phyloP scores from a whole-genome alignment of 2,797 vertebrate genomes.

The Onychomys arenicola region DNA sequence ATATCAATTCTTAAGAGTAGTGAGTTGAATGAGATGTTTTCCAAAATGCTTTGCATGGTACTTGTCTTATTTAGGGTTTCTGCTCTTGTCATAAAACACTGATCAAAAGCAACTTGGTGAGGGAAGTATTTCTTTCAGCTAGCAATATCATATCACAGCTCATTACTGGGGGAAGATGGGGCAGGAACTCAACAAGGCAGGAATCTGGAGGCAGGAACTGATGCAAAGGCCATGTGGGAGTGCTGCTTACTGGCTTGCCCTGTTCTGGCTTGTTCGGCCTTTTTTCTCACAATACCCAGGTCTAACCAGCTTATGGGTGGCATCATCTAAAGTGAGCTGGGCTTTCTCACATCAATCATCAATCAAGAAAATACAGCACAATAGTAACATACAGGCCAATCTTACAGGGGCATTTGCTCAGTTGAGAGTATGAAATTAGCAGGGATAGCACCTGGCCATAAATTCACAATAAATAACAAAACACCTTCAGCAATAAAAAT shows the following conservation, averaged over 20 bases:
- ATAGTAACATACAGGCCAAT: not conserved
- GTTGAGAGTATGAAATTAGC: not conserved
- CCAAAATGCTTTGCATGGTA: not conserved
- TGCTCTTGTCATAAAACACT: not conserved
- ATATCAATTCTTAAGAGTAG: not conserved
- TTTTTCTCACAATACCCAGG: not conserved
- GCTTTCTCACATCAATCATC: not conserved
- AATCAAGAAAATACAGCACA: not conserved
- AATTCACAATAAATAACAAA: conserved; percentile 34
- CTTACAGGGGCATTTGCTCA: not conserved
- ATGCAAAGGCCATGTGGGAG: not conserved
- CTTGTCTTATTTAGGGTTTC: not conserved
- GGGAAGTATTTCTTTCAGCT: not conserved
- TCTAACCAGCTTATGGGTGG: not conserved
- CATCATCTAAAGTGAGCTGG: not conserved
- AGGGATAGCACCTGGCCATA: not conserved
- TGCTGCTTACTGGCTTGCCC: not conserved
- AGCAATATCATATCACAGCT: not conserved
- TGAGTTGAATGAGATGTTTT: conserved; percentile 28
- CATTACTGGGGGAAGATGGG: too few species aligned
- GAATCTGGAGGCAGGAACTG: not conserved
- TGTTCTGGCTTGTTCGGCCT: too few species aligned
- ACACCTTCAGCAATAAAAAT: not conserved
- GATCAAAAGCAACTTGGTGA: not conserved
- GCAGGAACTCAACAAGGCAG: not conserved